Conservation (phyloP, 1,140 invertebrate genomes). For the Nasonia giraulti region DNA sequence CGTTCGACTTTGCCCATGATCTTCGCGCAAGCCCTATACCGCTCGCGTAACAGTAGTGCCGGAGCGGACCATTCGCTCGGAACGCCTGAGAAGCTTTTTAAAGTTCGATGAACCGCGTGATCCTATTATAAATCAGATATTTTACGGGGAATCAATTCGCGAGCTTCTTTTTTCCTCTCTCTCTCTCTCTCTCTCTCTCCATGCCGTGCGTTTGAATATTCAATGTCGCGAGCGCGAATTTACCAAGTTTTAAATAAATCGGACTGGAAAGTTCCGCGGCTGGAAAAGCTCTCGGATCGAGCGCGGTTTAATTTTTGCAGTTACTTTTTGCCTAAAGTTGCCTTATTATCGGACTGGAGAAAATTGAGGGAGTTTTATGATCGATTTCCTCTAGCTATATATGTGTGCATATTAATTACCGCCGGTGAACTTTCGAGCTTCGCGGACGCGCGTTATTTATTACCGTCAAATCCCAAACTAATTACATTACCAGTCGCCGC, state of each 20-base stretch:
- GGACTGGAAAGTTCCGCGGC: neutral
- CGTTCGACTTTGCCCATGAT: constrained; percentile 30
- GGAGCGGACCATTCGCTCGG: constrained; percentile 21
- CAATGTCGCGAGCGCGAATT: neutral
- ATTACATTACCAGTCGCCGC: neutral
- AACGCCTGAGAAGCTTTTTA: constrained; percentile 56
- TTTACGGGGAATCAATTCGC: constrained; percentile 29
- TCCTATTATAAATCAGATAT: constrained; percentile 66
- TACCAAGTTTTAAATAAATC: neutral
- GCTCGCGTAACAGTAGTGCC: neutral
- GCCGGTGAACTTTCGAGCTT: neutral
- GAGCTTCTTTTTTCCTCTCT: neutral
- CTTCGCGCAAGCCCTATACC: constrained; percentile 32
- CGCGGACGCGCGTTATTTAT: neutral
- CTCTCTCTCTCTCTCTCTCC: no score
- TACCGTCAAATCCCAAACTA: neutral
- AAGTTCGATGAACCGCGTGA: constrained; percentile 66
- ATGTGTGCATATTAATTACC: neutral
- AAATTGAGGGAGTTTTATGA: neutral
- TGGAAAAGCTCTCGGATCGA: neutral
- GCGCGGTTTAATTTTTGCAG: neutral
- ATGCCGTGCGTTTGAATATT: constrained; percentile 14
- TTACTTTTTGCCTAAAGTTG: neutral
- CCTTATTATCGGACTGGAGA: neutral
- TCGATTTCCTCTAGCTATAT: neutral